A percentile compares a stretch with the other conserved stretches of the same genome.
phyloP scores from a whole-genome alignment of 2,888 invertebrate genomes.

The Rhagonycha lutea region DNA sequence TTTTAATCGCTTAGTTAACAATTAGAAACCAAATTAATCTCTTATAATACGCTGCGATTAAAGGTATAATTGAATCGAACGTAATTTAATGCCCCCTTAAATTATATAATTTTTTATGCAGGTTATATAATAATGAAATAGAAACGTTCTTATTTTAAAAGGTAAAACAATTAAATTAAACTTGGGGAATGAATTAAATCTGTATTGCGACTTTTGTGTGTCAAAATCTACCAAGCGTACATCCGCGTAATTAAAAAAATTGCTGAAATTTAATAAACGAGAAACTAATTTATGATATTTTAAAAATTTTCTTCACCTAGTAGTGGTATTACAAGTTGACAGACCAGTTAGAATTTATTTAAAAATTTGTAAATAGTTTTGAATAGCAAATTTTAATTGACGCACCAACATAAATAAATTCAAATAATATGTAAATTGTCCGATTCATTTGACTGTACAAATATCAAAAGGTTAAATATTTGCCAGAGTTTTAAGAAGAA shows the following conservation, averaged over 20 bases:
- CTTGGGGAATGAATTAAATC: background rate
- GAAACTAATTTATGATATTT: background rate
- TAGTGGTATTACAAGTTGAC: background rate
- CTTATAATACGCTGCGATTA: background rate
- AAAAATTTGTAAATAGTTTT: background rate
- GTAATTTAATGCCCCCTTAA: background rate
- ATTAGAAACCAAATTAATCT: background rate
- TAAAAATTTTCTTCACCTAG: background rate
- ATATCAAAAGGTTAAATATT: background rate
- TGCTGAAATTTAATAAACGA: background rate
- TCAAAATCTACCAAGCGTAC: slow-evolving; percentile 17
- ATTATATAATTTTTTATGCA: background rate
- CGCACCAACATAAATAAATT: background rate
- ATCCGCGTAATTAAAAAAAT: slow-evolving; percentile 13
- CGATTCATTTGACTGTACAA: background rate
- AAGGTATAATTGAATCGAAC: background rate
- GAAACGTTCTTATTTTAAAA: background rate
- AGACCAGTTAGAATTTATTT: background rate
- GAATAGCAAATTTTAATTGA: background rate
- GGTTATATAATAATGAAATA: background rate
- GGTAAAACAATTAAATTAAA: background rate
- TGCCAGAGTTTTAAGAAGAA: background rate
- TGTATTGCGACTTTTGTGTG: slow-evolving; percentile 13
- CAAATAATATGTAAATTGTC: background rate
- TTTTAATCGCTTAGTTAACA: background rate